Base-by-base conservation (phyloP, 2,113 vertebrate genomes). In the Lonchura striata region DNA sequence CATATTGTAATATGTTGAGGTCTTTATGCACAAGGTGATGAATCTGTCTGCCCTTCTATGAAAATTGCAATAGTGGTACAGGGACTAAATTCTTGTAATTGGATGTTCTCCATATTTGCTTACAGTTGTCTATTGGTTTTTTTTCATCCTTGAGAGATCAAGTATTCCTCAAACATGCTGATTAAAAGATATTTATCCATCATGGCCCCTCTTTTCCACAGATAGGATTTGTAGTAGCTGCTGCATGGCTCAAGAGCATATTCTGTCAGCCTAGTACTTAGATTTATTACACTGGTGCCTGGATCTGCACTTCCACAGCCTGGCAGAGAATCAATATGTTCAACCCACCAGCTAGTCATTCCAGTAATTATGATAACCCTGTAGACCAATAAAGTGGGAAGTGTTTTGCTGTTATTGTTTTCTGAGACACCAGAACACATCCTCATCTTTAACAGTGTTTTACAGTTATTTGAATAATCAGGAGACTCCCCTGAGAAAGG, bases 171-270 rank as follows among this genome's bases (percentile, higher is more conserved):
- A 92, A 82, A 59, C 39, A 41, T 25, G 50, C 49, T 94, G 92
- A 94, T 95, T 95, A 96, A 96, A 96, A 96, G 20, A 68, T 84
- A 86, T 94, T 95, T 96, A 96, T 97, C 28, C 53, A 94, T 94
- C 49, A 33, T 17, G 15, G 59, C 70, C 88, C 64, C 49, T 85
- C 57, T 88, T 93, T 95, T 92, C 82, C 80, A 37, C 54, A 89
- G 75, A 82, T 15, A 84, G 66, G 85, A 95, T 95, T 94, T 95
- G 68, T 90, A 88, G 41, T 60, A 69, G 44, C 47, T 94, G 84
- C 59, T 90, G 71, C 39, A 39, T 46, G 65, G 82, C 77, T 95
- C 68, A 92, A 76, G 88, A 96, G 71, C 50, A 50, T 61, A 85
- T 71, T 94, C 59, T 92, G 86, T 96, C 91, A 94, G 46, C 68